Conservation (phyloP, 2,113 vertebrate genomes). For the Muscicapa adusta region DNA sequence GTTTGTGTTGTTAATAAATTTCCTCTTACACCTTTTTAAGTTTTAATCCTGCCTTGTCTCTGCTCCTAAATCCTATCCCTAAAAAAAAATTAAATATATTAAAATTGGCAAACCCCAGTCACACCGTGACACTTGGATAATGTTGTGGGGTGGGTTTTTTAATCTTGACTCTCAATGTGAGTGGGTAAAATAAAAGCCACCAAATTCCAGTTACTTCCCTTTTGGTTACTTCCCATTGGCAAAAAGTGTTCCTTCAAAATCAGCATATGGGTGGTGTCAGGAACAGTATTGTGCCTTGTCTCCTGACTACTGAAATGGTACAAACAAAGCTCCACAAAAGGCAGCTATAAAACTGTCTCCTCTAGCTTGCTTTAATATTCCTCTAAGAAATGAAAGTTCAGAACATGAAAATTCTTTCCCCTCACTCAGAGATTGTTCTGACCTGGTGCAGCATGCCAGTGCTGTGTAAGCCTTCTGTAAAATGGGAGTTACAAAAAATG, state of each 20-base stretch:
- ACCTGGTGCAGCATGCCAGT: not conserved
- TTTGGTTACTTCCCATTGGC: not conserved
- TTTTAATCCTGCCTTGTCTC: no score
- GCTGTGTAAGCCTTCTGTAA: not conserved
- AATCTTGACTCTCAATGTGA: not conserved
- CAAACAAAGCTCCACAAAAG: not conserved
- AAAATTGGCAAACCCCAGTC: no score
- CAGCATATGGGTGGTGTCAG: not conserved
- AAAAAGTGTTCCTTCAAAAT: not conserved
- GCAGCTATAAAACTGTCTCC: not conserved
- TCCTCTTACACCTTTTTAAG: no score
- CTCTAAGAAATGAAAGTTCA: not conserved
- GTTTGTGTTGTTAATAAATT: no score
- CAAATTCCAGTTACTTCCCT: not conserved
- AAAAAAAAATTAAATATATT: no score
- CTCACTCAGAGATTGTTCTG: not conserved
- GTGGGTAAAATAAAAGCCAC: not conserved
- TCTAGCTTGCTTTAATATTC: not conserved
- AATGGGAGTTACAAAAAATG: not conserved
- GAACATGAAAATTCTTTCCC: not conserved
- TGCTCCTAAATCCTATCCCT: no score
- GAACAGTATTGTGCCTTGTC: not conserved
- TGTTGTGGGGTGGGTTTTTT: accelerated
- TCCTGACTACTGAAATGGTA: not conserved
- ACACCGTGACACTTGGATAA: not conserved